Evolutionary conservation across 2,797 vertebrate species (phyloP), one percentile per base, ranked within the genome.

Genomic region (Mycteria americana): DNA sequence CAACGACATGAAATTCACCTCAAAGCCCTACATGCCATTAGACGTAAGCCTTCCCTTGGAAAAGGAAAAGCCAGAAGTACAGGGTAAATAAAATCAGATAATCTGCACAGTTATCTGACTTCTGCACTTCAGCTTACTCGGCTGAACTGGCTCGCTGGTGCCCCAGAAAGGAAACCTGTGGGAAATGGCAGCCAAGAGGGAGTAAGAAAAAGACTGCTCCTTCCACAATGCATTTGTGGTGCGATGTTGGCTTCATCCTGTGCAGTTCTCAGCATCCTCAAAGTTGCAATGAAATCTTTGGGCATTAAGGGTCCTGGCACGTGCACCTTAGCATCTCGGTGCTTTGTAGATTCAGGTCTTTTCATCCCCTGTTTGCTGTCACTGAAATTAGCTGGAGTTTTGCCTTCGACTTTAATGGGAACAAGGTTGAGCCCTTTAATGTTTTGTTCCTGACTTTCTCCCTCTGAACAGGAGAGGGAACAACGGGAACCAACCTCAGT

Each of bases 301-400:
- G n/a, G 31, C 22, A 17, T 77, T 83, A 77, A 57, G 35, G 5
- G 9, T 79, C 18, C 35, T 59, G 22, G 23, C n/a, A 68, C 1
- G 0, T 9, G 7, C 33, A 41, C 11, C 16, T 56, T 31, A 18
- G 18, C 48, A 48, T 39, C 25, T 56, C 1, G 0, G 46, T 24
- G 30, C 48, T 87, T 63, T 88, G n/a, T 64, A 18, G 18, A 37
- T 89, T 81, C 7, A 48, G 25, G 60, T 11, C 62, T 78, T 72
- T 75, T 51, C 9, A 35, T 18, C 35, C 45, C 13, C 28, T 4
- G 0, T 69, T 82, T 85, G 17, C 22, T 78, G n/a, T 31, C 53
- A 39, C 75, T 89, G 60, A 89, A 74, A 56, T 69, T 63, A 74
- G 51, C 48, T 63, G 5, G 23, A 81, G 39, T 67, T 84, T 72